Evolutionary conservation across 2,888 invertebrate species (phyloP).

Genomic region (Stenotaenia linearis): DNA sequence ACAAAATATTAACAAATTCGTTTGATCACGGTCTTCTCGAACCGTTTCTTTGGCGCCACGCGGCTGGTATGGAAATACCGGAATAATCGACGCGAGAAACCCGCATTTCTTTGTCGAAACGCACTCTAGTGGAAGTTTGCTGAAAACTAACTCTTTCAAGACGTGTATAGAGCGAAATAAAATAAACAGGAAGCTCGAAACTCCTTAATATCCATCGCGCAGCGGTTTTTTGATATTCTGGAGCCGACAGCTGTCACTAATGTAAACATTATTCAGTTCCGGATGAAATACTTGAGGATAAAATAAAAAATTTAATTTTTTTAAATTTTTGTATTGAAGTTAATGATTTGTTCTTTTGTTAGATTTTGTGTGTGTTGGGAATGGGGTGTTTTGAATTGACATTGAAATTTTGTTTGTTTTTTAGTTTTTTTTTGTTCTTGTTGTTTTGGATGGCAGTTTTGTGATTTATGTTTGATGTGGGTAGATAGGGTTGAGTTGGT

Average conservation of each 20-base stretch:
- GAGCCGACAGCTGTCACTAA: not conserved
- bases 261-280: not conserved
- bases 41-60: not conserved
- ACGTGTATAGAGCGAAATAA: not conserved
- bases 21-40: not conserved
- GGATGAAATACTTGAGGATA: not conserved
- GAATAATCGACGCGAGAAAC: too few species aligned
- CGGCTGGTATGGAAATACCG: not conserved
- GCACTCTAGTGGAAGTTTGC: not conserved
- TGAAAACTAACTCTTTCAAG: not conserved
- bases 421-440: not conserved
- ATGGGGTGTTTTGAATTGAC: too few species aligned
- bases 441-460: too few species aligned
- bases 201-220: not conserved
- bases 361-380: too few species aligned
- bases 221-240: not conserved
- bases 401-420: too few species aligned
- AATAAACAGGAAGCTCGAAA: not conserved
- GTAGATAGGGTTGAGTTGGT: too few species aligned
- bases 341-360: too few species aligned
- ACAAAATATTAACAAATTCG: not conserved
- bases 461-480: too few species aligned
- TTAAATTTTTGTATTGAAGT: not conserved
- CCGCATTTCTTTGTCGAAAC: not conserved
- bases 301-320: not conserved